Evolutionary conservation across 2,113 vertebrate genomes (phyloP).

Genomic region (Ptyas mucosa): DNA sequence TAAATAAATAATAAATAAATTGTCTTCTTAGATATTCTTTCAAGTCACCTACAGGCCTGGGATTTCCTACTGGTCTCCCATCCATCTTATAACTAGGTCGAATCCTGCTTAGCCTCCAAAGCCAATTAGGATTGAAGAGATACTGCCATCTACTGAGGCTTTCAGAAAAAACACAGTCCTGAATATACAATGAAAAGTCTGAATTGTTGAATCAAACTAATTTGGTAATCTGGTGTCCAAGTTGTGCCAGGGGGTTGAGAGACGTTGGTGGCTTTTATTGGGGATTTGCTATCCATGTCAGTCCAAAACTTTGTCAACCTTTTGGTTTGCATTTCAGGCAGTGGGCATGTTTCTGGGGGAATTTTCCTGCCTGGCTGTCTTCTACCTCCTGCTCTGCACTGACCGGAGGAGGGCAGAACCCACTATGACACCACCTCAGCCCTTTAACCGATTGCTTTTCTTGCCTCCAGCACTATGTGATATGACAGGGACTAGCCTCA

Average conservation of each 20-base stretch:
- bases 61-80: neutral
- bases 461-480: constrained; percentile 89
- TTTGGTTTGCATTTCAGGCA: constrained; percentile 63
- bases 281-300: no score
- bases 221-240: neutral
- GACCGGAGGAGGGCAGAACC: constrained; percentile 69
- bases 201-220: neutral
- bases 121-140: neutral
- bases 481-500: constrained; percentile 89
- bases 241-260: no score
- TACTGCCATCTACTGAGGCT: neutral
- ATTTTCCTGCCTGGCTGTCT: constrained; percentile 82
- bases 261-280: neutral
- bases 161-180: neutral
- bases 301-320: neutral
- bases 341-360: constrained; percentile 93
- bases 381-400: constrained; percentile 78
- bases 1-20: no score
- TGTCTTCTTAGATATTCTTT: neutral
- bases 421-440: constrained; percentile 64
- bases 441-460: constrained; percentile 86
- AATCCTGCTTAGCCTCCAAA: neutral
- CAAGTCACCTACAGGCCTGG: neutral
- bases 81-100: neutral
- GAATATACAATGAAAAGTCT: neutral